These are phyloP conservation scores for Collichthys lucidus DNA, from an alignment of 2,113 vertebrate species.

Conservation along the genomic window DNA sequence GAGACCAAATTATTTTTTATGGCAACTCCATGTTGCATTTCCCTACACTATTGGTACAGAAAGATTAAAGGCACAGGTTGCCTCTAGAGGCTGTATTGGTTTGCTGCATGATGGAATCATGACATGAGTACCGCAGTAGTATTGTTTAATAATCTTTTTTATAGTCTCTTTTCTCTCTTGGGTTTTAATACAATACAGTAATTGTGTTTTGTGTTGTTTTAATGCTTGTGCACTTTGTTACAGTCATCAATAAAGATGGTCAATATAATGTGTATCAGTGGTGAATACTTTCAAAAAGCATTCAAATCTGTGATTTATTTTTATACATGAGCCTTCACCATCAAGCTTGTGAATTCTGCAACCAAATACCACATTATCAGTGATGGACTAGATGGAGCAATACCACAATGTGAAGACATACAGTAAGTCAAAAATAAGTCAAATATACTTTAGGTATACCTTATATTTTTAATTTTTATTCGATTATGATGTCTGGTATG, in stretches of 20 bases:
- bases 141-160: constrained; percentile 85
- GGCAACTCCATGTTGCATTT: constrained; percentile 68
- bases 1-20: constrained; percentile 79
- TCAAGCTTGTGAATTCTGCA: not conserved
- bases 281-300: not conserved
- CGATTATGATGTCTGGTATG: not conserved
- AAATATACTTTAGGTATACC: too few relatives aligned
- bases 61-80: constrained; percentile 91
- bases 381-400: not conserved
- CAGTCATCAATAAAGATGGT: constrained; percentile 82
- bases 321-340: not conserved
- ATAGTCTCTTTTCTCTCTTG: constrained; percentile 72
- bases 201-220: constrained; percentile 63
- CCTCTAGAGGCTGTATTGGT: constrained; percentile 85
- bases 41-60: constrained; percentile 79
- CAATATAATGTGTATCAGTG: constrained; percentile 51
- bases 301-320: not conserved
- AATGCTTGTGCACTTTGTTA: constrained; percentile 85
- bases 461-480: not conserved
- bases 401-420: not conserved
- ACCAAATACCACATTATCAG: too few relatives aligned
- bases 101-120: constrained; percentile 87
- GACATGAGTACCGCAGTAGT: constrained; percentile 84
- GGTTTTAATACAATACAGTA: constrained; percentile 62
- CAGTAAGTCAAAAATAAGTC: too few relatives aligned